A percentile compares a stretch with the other conserved stretches of the same genome.
These are phyloP conservation scores for Phoxinus phoxinus DNA, from an alignment of 2,113 vertebrate genomes.

Conservation along the genomic window DNA sequence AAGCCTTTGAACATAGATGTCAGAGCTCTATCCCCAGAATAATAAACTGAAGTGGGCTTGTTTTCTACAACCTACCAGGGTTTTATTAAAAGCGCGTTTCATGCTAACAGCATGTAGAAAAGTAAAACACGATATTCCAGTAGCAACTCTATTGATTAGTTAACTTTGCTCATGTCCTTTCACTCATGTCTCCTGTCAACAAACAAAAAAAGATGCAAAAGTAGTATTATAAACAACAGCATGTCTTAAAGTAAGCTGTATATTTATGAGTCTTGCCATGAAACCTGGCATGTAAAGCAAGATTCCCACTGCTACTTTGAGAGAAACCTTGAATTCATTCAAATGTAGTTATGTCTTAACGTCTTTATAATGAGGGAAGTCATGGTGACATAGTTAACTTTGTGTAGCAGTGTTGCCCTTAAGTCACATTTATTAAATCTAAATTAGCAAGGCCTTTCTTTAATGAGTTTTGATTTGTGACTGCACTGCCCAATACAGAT, in stretches of 20 bases:
- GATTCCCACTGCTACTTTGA: background rate
- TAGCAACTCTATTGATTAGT: background rate
- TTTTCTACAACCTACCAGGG: background rate
- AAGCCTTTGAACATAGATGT: background rate
- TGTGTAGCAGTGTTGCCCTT: constrained; percentile 43
- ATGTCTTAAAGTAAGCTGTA: background rate
- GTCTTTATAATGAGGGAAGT: background rate
- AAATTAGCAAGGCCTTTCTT: constrained; percentile 42
- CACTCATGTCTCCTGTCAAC: background rate
- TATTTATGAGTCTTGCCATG: background rate
- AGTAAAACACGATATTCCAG: background rate
- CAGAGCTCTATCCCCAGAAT: background rate
- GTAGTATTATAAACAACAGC: background rate
- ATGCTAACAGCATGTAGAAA: background rate
- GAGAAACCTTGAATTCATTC: background rate
- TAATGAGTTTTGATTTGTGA: constrained; percentile 65
- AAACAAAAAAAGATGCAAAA: background rate
- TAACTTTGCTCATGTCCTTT: background rate
- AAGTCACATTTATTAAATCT: constrained; percentile 60
- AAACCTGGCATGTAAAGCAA: background rate
- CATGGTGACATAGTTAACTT: background rate
- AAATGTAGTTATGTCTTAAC: background rate
- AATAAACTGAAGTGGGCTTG: constrained; percentile 2
- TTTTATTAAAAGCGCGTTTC: constrained; percentile 2
- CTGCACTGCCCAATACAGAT: constrained; percentile 62